These are phyloP conservation scores for Melanotaenia maccullochi DNA, from an alignment of 2,797 vertebrate genomes.

Conservation along the genomic window DNA sequence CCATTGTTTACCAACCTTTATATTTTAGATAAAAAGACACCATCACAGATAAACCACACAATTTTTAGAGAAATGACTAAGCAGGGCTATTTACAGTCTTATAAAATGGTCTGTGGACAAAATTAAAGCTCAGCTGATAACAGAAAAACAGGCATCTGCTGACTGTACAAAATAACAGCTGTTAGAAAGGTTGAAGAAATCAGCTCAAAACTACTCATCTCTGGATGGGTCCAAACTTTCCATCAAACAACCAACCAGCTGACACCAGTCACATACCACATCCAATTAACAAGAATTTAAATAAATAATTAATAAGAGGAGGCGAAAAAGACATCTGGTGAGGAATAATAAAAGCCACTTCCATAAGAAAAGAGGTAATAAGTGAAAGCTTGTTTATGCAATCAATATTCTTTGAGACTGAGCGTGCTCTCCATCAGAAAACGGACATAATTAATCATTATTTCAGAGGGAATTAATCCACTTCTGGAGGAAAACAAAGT, in stretches of 20 bases:
- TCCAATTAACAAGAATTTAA: background rate
- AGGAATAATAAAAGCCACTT: background rate
- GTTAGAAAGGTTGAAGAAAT: no score
- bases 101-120: background rate
- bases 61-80: background rate
- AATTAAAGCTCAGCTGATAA: background rate
- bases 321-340: conserved; percentile 3
- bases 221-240: conserved; percentile 4
- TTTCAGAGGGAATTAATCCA: conserved; percentile 24
- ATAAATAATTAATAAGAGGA: conserved; percentile 2
- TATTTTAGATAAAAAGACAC: no score
- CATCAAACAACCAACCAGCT: background rate
- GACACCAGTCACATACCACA: conserved; percentile 30
- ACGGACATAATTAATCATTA: conserved; percentile 44
- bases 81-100: background rate
- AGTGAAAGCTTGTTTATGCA: conserved; percentile 34
- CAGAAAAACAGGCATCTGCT: background rate
- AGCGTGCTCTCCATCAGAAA: conserved; percentile 25
- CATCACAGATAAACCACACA: background rate
- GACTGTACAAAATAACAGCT: no score
- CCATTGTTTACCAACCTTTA: no score
- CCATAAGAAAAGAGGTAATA: conserved; percentile 31
- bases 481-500: conserved; percentile 1
- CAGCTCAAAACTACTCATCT: no score
- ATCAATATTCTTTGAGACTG: conserved; percentile 55